Base-by-base conservation (phyloP, 1,140 invertebrate genomes). In the Amphibalanus amphitrite region DNA sequence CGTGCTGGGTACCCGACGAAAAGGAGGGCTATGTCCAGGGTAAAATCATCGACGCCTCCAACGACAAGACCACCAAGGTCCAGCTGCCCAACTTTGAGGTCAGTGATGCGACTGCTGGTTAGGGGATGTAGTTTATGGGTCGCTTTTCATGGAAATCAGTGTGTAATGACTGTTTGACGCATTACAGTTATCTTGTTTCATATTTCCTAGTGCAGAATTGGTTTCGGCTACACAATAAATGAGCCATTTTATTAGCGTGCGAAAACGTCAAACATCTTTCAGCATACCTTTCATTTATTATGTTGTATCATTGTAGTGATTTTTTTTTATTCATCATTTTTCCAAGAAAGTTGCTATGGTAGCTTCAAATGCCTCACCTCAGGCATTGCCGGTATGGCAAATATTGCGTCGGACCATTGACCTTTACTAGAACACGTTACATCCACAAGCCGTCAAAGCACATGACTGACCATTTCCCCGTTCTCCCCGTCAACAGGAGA, bases 1-100 rank as follows among this genome's bases (percentile, higher is more conserved):
- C 91, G 78, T 97, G 95, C 86, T 99, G 97, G 97, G 89, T 99
- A 73, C 93, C 95, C 74, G 91, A 96, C 82, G 91, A 96, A 77
- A 97, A 97, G 83, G 95, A 98, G 78, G 95, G 96, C 78, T 98
- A 93, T 85, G 78, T 97, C 77, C 86, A 93, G 82, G 95, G 95
- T 81, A 94, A 98, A 82, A 98, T 99, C 82, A 3, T 67, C 8
- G 65, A 67, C 8, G 28, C 65, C 23, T 28, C n/a, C 3, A 26
- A 25, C 65, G 65, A 67, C 1, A 67, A 26, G 65, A 59, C 47
- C 47, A 59, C 47, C 47, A 59, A 59, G 47, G 47, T 59, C 47
- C 47, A 59, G 47, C 6, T 59, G 47, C 47, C 47, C 47, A 59
- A 20, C 47, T 59, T 59, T 20, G 47, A 59, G 47, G 47, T 59